Conservation (phyloP, 1,140 invertebrate species). For the Rhysida immarginata region DNA sequence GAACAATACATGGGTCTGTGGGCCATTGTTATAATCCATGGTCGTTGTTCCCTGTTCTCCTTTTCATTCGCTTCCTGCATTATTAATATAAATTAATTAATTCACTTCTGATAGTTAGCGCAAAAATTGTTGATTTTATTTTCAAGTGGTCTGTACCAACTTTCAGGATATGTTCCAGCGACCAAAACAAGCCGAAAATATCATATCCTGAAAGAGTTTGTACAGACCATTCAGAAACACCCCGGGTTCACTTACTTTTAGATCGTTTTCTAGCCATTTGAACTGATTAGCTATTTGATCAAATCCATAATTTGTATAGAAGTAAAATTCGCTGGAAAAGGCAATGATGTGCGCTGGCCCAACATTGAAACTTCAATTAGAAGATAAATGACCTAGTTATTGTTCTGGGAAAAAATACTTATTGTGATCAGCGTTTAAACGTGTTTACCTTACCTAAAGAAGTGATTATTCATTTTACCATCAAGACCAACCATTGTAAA, state of each 20-base stretch:
- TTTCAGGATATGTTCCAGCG: too few relatives aligned
- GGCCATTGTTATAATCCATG: slow-evolving; percentile 88
- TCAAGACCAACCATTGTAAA: not conserved
- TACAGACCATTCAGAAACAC: too few relatives aligned
- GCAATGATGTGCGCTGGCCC: slow-evolving; percentile 83
- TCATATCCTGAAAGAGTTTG: too few relatives aligned
- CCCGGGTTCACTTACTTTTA: slow-evolving; percentile 35
- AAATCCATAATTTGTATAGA: slow-evolving; percentile 73
- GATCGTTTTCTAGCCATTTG: slow-evolving; percentile 71
- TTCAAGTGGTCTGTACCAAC: too few relatives aligned
- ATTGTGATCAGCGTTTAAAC: too few relatives aligned
- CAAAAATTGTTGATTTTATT: slow-evolving; percentile 6
- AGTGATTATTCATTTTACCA: not conserved
- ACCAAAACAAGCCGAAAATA: too few relatives aligned
- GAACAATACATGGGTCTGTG: slow-evolving; percentile 97
- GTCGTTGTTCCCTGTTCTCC: slow-evolving; percentile 47
- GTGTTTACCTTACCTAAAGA: too few relatives aligned
- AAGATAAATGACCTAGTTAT: not conserved
- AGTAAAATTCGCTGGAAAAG: slow-evolving; percentile 90
- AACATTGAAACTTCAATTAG: slow-evolving; percentile 35
- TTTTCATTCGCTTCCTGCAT: too few relatives aligned
- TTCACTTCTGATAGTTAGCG: slow-evolving; percentile 35
- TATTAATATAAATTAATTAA: too few relatives aligned
- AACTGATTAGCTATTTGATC: slow-evolving; percentile 71
- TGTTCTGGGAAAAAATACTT: too few relatives aligned